Evolutionary conservation across 2,113 vertebrate genomes (phyloP), one percentile per base, ranked within the genome.

Genomic region (Macquaria ambigua): DNA sequence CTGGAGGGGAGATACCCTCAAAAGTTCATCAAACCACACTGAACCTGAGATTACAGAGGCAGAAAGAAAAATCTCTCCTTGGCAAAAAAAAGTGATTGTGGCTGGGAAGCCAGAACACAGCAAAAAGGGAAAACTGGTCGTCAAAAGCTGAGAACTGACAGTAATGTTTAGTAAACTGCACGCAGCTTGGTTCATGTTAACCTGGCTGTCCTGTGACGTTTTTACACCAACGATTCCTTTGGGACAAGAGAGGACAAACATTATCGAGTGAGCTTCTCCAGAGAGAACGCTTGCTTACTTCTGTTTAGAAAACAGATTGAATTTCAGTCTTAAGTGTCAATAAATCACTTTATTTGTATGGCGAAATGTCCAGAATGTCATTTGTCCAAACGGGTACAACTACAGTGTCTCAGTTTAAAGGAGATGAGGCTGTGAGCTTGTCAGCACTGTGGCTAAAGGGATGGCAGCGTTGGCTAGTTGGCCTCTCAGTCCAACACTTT

Each of bases 1-100:
- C 73, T 59, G 41, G 62, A 53, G 31, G 28, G 70, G 59, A 78
- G 61, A 73, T 20, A 39, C 20, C 68, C 46, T 41, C 23, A n/a
- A 0, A 18, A 73, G 50, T 68, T 68, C 69, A 68, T 53, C 68
- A 72, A 20, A 55, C 55, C 15, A 39, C 48, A 39, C 3, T 31
- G n/a, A 67, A 55, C 58, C 61, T 23, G 11, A 56, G 39, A 37
- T 66, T 28, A 48, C 59, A 79, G 61, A 20, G 5, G 18, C 14
- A 50, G 59, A 64, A 7, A 62, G 46, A 48, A 55, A 52, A 46
- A 58, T 6, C 20, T 61, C 20, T 6, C 14, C 25, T 25, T 9
- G 0, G 14, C 58, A 50, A 50, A 31, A 15, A 5, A 48, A 31
- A 21, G 0, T 20, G 18, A 61, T n/a, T 9, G 34, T 39, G 14